Evolutionary conservation across 1,140 invertebrate genomes (phyloP).

Genomic region (Lethocerus indicus): DNA sequence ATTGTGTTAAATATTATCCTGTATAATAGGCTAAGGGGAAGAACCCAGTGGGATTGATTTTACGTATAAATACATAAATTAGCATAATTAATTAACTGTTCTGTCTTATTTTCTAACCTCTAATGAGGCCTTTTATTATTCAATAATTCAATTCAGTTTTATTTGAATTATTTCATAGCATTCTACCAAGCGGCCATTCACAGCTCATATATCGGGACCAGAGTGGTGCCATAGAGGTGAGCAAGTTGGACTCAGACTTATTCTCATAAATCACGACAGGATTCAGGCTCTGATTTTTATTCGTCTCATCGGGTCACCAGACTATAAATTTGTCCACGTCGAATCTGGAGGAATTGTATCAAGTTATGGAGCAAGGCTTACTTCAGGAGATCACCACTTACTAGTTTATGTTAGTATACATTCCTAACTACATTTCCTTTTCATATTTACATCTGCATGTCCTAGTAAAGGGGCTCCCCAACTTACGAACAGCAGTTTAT

Average conservation of each 20-base stretch:
- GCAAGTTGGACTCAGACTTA: slow-evolving; percentile 31
- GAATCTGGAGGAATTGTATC: slow-evolving; percentile 32
- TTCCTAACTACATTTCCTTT: not conserved
- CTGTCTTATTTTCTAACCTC: too few relatives aligned
- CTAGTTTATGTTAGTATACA: slow-evolving; percentile 28
- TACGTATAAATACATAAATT: not conserved
- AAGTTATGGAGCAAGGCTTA: slow-evolving; percentile 28
- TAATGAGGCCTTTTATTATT: too few relatives aligned
- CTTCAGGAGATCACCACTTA: slow-evolving; percentile 27
- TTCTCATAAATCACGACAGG: slow-evolving; percentile 34
- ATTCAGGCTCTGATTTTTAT: slow-evolving; percentile 23
- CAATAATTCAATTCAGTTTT: too few relatives aligned
- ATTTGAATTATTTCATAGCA: slow-evolving; percentile 21
- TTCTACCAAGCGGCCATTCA: slow-evolving; percentile 32
- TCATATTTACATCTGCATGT: too few relatives aligned
- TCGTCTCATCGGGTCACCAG: slow-evolving; percentile 23
- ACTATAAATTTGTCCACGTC: slow-evolving; percentile 37
- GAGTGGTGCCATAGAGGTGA: slow-evolving; percentile 32
- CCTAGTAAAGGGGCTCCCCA: too few relatives aligned
- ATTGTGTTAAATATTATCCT: too few relatives aligned
- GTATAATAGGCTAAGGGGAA: too few relatives aligned
- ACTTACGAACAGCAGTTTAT: too few relatives aligned
- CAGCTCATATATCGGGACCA: slow-evolving; percentile 35
- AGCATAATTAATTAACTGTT: too few relatives aligned
- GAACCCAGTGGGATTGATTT: too few relatives aligned